A percentile compares a stretch with the other conserved stretches of the same genome.
Evolutionary conservation across 2,113 vertebrate genomes (phyloP).

Genomic region (Gymnogyps californianus): DNA sequence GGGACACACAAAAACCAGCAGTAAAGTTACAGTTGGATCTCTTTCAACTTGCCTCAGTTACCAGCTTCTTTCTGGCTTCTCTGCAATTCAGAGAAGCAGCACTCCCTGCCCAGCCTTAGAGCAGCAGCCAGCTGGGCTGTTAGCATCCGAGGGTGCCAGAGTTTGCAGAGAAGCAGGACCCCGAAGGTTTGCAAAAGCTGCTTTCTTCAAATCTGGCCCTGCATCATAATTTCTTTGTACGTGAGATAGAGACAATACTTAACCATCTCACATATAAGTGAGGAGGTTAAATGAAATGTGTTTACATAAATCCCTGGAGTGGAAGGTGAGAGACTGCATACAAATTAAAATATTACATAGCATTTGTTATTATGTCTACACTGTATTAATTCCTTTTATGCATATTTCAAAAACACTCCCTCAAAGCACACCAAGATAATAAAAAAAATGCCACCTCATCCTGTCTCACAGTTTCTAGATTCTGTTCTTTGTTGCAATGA

Average conservation of each 20-base stretch:
- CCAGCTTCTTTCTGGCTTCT: not conserved
- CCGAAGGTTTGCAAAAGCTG: not conserved
- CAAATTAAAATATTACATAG: not conserved
- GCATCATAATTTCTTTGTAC: not conserved
- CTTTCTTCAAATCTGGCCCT: not conserved
- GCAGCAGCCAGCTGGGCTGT: not conserved
- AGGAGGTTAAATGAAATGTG: not conserved
- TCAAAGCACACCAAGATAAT: not conserved
- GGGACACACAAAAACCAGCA: no score
- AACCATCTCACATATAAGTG: not conserved
- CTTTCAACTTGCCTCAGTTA: not conserved
- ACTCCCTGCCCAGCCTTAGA: not conserved
- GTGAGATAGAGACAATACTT: not conserved
- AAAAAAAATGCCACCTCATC: not conserved
- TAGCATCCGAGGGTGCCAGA: not conserved
- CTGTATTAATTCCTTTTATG: not conserved
- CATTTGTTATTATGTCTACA: not conserved
- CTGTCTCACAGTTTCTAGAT: not conserved
- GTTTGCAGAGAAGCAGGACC: not conserved
- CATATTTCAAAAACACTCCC: not conserved
- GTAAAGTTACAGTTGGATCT: not conserved
- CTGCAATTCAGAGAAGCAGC: not conserved
- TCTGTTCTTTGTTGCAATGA: not conserved
- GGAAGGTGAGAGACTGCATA: not conserved
- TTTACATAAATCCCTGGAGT: not conserved